Evolutionary conservation across 1,140 invertebrate species (phyloP), one percentile per base, ranked within the genome.

Genomic region (Pectinophora gossypiella): DNA sequence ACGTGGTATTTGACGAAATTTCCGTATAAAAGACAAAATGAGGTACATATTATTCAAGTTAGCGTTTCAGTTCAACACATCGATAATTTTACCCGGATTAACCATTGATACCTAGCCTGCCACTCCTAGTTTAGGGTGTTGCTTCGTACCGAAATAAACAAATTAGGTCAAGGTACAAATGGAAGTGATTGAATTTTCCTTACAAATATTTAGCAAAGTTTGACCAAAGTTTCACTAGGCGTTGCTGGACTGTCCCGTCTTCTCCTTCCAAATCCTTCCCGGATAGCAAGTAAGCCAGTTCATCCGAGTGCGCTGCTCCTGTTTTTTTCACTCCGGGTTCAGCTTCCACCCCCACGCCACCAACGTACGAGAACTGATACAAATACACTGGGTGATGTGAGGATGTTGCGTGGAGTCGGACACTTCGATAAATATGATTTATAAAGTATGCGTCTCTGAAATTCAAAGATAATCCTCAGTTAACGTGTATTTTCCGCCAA

Each of bases 121-220:
- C n/a, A n/a, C n/a, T n/a, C n/a, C n/a, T n/a, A n/a, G n/a, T n/a
- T n/a, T n/a, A n/a, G n/a, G n/a, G n/a, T n/a, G n/a, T n/a, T n/a
- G n/a, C n/a, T n/a, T n/a, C n/a, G n/a, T n/a, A n/a, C n/a, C n/a
- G n/a, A n/a, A n/a, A n/a, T n/a, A n/a, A n/a, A n/a, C n/a, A n/a
- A n/a, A n/a, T n/a, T n/a, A n/a, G n/a, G n/a, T n/a, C n/a, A n/a
- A n/a, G n/a, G n/a, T n/a, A n/a, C n/a, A n/a, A n/a, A n/a, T n/a
- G n/a, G n/a, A n/a, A n/a, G n/a, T n/a, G n/a, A n/a, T n/a, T 27
- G 12, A 6, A 12, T 27, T n/a, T 44, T 22, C 73, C 80, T 76
- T 58, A 86, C 83, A 84, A 60, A 62, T 76, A 56, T 53, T 85
- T 82, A 15, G 84, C 73, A 51, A 86, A 86, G 54, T 77, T 78